These are phyloP conservation scores for Cepaea hortensis DNA, from an alignment of 2,888 invertebrate species.

Conservation along the genomic window DNA sequence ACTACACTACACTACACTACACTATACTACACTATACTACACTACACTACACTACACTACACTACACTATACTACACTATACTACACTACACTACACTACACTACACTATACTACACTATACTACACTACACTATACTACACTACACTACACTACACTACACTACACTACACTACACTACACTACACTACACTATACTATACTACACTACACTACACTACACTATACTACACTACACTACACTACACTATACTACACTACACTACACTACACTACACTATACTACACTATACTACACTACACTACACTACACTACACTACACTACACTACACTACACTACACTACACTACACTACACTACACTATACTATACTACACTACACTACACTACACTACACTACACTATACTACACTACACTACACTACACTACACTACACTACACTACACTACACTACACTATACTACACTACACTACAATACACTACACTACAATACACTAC, in stretches of 20 bases:
- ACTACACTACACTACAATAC: constrained; percentile 2
- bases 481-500: constrained; percentile 2
- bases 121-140: background rate
- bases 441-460: constrained; percentile 3
- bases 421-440: constrained; percentile 7
- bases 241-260: constrained; percentile 8
- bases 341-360: too few species aligned
- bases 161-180: background rate
- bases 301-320: background rate
- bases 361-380: background rate
- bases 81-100: constrained; percentile 1
- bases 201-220: background rate
- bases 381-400: constrained; percentile 1
- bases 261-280: background rate
- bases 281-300: background rate
- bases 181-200: background rate
- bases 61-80: background rate
- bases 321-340: background rate
- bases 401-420: constrained; percentile 3
- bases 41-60: constrained; percentile 1
- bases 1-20: background rate
- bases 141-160: background rate
- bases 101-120: background rate
- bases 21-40: background rate
- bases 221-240: background rate